A percentile compares a stretch with the other conserved stretches of the same genome.
Evolutionary conservation across 2,113 vertebrate species (phyloP).

Genomic region (human): GRCh38 chr2:75306001-75306500

Average conservation of each 20-base stretch:
- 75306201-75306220: neutral
- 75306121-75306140: neutral
- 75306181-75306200: neutral
- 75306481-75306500: no score
- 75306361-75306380: neutral
- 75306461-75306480: neutral
- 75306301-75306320: neutral
- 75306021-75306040: neutral
- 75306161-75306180: neutral
- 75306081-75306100: neutral
- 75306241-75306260: slow-evolving; percentile 2
- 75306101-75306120: neutral
- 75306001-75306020: neutral
- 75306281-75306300: neutral
- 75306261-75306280: neutral
- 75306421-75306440: neutral
- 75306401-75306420: neutral
- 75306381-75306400: neutral
- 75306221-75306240: neutral
- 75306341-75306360: neutral
- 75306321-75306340: neutral
- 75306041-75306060: neutral
- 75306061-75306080: neutral
- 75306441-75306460: neutral
- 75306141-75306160: neutral